These are phyloP conservation scores for Mythimna vitellina DNA, from an alignment of 2,888 invertebrate genomes.

Conservation along the genomic window DNA sequence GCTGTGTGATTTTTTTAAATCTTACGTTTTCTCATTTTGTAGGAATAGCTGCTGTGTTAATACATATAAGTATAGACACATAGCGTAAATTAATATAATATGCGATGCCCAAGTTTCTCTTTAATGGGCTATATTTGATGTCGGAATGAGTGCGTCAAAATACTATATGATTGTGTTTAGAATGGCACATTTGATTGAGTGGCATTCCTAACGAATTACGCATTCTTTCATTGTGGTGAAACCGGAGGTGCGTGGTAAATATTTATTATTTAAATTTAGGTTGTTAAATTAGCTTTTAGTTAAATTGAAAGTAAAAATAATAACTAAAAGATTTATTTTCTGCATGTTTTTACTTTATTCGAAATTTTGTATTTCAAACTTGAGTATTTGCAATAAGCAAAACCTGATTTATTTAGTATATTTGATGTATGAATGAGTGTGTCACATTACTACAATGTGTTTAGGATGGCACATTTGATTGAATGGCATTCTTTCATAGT, in stretches of 20 bases:
- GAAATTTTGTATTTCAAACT: conserved; percentile 51
- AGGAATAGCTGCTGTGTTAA: conserved; percentile 63
- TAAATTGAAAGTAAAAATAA: conserved; percentile 63
- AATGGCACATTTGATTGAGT: conserved; percentile 69
- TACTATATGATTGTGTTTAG: conserved; percentile 63
- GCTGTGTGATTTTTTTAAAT: conserved; percentile 31
- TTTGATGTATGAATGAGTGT: conserved; percentile 51
- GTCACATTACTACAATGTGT: conserved; percentile 59
- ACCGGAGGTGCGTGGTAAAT: conserved; percentile 78
- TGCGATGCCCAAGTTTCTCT: conserved; percentile 45
- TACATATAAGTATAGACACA: conserved; percentile 59
- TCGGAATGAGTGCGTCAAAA: conserved; percentile 52
- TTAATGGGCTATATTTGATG: conserved; percentile 41
- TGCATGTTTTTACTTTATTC: conserved; percentile 45
- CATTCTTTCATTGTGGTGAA: conserved; percentile 70
- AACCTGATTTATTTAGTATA: conserved; percentile 43
- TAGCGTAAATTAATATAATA: conserved; percentile 55
- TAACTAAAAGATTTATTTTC: conserved; percentile 58
- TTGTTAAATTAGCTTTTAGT: conserved; percentile 71
- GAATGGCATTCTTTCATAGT: conserved; percentile 68
- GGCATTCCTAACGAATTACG: conserved; percentile 70
- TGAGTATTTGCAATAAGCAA: conserved; percentile 43
- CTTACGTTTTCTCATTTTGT: conserved; percentile 51
- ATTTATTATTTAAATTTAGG: conserved; percentile 81
- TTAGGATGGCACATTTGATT: conserved; percentile 71